These are phyloP conservation scores for Chrysemys picta DNA, from an alignment of 2,113 vertebrate genomes.

Conservation along the genomic window DNA sequence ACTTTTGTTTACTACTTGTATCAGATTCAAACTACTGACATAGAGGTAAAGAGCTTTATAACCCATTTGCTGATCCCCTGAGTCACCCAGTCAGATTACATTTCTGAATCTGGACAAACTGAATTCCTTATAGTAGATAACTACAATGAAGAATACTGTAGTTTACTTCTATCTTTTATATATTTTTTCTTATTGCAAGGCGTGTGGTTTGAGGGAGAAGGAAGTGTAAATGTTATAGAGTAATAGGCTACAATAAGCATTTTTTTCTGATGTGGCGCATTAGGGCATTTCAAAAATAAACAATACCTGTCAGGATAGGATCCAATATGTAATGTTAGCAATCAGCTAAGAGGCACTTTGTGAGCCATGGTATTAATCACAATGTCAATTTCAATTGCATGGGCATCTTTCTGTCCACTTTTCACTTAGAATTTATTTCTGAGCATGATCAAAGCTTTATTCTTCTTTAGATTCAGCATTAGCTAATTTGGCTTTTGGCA, in stretches of 20 bases:
- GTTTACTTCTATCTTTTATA: neutral
- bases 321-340: constrained; percentile 11
- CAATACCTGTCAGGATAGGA: neutral
- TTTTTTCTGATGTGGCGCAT: neutral
- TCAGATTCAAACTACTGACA: neutral
- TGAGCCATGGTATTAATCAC: constrained; percentile 40
- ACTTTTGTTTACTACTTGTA: neutral
- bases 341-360: constrained; percentile 45
- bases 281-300: constrained; percentile 24
- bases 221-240: neutral
- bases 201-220: constrained; percentile 2
- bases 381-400: constrained; percentile 52
- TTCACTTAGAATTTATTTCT: constrained; percentile 64
- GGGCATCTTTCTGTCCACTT: constrained; percentile 34
- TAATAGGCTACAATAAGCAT: neutral
- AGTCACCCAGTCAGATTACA: neutral
- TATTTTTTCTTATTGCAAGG: neutral
- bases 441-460: constrained; percentile 38
- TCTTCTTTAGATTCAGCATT: constrained; percentile 55
- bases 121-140: neutral
- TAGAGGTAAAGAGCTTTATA: neutral
- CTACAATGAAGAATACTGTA: neutral
- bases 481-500: constrained; percentile 69
- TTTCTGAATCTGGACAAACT: neutral
- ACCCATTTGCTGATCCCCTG: neutral